Conservation (phyloP, 2,113 vertebrate species). For the Marcusenius ussheri region DNA sequence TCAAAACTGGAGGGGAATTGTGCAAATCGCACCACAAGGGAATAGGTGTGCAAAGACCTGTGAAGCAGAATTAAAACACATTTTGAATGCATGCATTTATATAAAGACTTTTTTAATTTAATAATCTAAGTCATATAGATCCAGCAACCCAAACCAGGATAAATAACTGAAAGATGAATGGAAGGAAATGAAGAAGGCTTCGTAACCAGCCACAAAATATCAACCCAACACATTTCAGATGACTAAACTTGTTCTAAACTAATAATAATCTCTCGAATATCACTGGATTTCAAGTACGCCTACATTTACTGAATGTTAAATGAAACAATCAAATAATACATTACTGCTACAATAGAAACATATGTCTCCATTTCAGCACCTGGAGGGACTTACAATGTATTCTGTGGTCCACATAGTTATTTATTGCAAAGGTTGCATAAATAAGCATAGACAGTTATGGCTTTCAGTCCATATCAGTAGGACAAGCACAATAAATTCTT, state of each 20-base stretch:
- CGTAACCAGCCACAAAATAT: not conserved
- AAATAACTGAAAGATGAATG: not conserved
- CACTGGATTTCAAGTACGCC: not conserved
- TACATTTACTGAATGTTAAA: not conserved
- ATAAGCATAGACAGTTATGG: not conserved
- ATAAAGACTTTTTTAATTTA: not conserved
- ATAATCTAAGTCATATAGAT: not conserved
- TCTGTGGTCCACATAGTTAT: not conserved
- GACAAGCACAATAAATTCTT: not conserved
- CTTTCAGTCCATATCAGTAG: not conserved
- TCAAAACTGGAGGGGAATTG: not conserved
- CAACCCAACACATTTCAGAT: not conserved
- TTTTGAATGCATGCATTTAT: not conserved
- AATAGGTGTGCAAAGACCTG: not conserved
- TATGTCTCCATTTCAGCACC: not conserved
- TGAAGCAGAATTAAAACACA: not conserved
- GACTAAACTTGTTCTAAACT: not conserved
- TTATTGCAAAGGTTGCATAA: not conserved
- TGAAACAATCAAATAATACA: not conserved
- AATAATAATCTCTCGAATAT: not conserved
- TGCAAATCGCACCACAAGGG: not conserved
- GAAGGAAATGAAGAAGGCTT: not conserved
- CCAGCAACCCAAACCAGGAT: not conserved
- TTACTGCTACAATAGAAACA: not conserved
- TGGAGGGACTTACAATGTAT: not conserved